These are phyloP conservation scores for Elaphurus davidianus DNA, from an alignment of 2,113 vertebrate genomes.

Conservation along the genomic window DNA sequence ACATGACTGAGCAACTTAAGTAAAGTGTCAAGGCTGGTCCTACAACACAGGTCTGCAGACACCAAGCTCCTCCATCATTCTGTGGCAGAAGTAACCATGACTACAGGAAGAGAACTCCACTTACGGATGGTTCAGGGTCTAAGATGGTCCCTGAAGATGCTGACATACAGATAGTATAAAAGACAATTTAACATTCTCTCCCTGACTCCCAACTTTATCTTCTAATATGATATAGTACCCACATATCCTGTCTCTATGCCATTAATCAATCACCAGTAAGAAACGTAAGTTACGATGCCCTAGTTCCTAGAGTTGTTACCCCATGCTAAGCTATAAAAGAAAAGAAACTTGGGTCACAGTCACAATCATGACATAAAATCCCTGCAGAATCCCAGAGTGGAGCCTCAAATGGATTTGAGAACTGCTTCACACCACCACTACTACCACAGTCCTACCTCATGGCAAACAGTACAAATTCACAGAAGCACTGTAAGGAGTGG, in stretches of 20 bases:
- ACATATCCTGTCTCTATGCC: background rate
- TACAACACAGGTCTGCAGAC: background rate
- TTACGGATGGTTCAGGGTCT: background rate
- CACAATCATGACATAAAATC: background rate
- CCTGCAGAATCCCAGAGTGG: background rate
- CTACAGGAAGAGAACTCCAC: background rate
- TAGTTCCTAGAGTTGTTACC: background rate
- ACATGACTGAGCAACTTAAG: background rate
- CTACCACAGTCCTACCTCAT: background rate
- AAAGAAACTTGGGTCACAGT: background rate
- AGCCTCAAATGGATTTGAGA: background rate
- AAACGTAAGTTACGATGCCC: background rate
- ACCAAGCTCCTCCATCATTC: background rate
- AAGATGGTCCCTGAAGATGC: background rate
- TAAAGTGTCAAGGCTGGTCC: background rate
- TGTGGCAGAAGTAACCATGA: background rate
- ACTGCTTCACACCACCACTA: background rate
- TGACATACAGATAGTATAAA: background rate
- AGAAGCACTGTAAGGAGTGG: background rate
- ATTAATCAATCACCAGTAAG: background rate
- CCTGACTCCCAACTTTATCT: background rate
- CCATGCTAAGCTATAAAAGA: background rate
- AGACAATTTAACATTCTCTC: background rate
- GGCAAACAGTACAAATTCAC: background rate
- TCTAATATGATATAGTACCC: background rate